These are phyloP conservation scores for Andrena praecox DNA, from an alignment of 2,888 invertebrate genomes.

Conservation along the genomic window DNA sequence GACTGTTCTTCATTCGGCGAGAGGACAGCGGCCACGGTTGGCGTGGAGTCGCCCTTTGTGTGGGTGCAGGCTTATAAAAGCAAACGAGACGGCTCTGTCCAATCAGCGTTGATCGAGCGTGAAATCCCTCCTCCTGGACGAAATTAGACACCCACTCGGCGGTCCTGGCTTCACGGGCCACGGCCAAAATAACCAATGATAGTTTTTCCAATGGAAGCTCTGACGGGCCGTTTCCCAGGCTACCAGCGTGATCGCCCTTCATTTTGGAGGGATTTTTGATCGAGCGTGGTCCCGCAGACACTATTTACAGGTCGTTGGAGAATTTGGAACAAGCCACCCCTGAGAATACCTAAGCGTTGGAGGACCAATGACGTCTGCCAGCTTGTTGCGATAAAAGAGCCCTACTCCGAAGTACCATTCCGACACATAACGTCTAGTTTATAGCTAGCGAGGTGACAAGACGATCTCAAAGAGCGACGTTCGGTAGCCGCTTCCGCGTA, in stretches of 20 bases:
- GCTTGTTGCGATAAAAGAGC: not conserved
- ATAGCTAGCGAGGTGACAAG: not conserved
- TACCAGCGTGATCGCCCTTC: not conserved
- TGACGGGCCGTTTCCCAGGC: not conserved
- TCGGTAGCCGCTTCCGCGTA: constrained; percentile 32
- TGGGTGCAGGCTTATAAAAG: constrained; percentile 53
- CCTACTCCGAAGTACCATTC: constrained; percentile 2
- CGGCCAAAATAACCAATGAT: constrained; percentile 59
- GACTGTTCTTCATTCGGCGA: not conserved
- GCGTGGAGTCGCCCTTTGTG: not conserved
- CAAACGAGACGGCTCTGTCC: constrained; percentile 54
- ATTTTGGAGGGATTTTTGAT: not conserved
- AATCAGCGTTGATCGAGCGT: constrained; percentile 71
- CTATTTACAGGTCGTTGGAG: too few relatives aligned
- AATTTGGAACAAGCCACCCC: too few relatives aligned
- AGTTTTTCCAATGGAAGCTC: constrained; percentile 43
- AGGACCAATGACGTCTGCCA: too few relatives aligned
- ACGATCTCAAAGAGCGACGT: not conserved
- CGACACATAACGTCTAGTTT: not conserved
- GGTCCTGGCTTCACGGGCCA: constrained; percentile 29
- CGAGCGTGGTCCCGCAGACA: too few relatives aligned
- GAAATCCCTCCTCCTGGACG: constrained; percentile 70
- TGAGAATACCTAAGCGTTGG: too few relatives aligned
- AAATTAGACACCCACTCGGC: constrained; percentile 70
- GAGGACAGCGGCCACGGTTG: not conserved